Evolutionary conservation across 2,113 vertebrate genomes (phyloP).

Genomic region (Protomyctophum bolini): DNA sequence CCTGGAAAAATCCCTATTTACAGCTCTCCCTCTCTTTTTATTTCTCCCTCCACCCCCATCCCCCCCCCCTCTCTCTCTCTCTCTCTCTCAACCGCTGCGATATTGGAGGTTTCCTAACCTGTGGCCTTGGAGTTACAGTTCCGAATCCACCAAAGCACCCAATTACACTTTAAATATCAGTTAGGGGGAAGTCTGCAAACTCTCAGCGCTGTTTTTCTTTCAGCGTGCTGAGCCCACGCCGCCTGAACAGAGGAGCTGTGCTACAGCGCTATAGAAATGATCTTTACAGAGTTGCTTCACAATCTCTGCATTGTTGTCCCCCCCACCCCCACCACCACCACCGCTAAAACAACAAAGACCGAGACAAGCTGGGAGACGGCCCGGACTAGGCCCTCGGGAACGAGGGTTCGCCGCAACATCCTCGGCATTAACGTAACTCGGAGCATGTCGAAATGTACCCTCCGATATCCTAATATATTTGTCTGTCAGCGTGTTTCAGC

Average conservation of each 20-base stretch:
- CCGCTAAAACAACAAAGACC: neutral
- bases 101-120: slow-evolving; percentile 61
- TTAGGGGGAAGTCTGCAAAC: slow-evolving; percentile 26
- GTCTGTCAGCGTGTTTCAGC: too few species aligned
- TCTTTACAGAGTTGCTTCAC: neutral
- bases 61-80: neutral
- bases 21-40: neutral
- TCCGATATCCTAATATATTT: too few species aligned
- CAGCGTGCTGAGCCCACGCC: slow-evolving; percentile 18
- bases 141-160: slow-evolving; percentile 38
- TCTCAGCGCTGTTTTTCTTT: slow-evolving; percentile 27
- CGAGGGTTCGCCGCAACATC: too few species aligned
- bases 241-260: slow-evolving; percentile 18
- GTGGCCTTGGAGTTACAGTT: slow-evolving; percentile 35
- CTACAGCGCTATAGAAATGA: neutral
- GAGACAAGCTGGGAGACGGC: too few species aligned
- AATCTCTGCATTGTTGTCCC: neutral
- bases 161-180: slow-evolving; percentile 46
- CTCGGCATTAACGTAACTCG: too few species aligned
- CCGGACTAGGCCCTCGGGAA: too few species aligned
- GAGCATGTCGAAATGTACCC: too few species aligned
- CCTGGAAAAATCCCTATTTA: slow-evolving; percentile 41
- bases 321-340: neutral
- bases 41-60: too few species aligned
- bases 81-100: slow-evolving; percentile 32